These are phyloP conservation scores for Tetrapedia diversipes DNA, from an alignment of 2,888 invertebrate species.

Conservation along the genomic window DNA sequence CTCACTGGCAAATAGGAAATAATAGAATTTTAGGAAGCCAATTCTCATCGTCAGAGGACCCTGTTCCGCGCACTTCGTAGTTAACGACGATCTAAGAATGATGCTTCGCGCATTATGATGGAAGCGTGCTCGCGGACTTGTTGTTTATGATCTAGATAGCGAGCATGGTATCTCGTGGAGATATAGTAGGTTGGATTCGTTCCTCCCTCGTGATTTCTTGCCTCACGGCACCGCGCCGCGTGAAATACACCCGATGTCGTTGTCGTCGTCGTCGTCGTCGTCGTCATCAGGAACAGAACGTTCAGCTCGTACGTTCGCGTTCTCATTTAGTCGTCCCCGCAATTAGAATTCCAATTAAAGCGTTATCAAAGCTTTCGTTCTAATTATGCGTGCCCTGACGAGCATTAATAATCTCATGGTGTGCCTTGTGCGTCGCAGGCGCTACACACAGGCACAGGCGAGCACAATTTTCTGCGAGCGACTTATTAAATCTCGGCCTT, in stretches of 20 bases:
- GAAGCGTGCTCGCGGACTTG: constrained; percentile 19
- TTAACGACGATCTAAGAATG: constrained; percentile 40
- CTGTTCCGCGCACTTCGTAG: constrained; percentile 20
- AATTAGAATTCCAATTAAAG: constrained; percentile 69
- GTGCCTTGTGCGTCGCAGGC: constrained; percentile 19
- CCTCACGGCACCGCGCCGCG: constrained; percentile 50
- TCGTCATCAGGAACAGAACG: constrained; percentile 40
- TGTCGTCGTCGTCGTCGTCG: no score
- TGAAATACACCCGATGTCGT: constrained; percentile 51
- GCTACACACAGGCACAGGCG: no score
- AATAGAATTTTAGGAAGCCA: constrained; percentile 51
- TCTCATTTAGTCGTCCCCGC: constrained; percentile 62
- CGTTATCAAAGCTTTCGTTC: constrained; percentile 64
- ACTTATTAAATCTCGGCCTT: constrained; percentile 34
- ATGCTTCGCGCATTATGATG: constrained; percentile 60
- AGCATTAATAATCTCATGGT: constrained; percentile 61
- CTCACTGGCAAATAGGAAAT: constrained; percentile 21
- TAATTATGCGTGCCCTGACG: constrained; percentile 51
- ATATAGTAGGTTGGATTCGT: constrained; percentile 29
- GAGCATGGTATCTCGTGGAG: constrained; percentile 42
- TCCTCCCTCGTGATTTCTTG: constrained; percentile 49
- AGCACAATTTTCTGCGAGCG: constrained; percentile 35
- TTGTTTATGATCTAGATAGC: constrained; percentile 46
- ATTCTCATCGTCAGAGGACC: constrained; percentile 20
- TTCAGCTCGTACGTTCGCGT: constrained; percentile 44